Evolutionary conservation across 1,140 invertebrate species (phyloP).

Genomic region (Drosophila arawakana): DNA sequence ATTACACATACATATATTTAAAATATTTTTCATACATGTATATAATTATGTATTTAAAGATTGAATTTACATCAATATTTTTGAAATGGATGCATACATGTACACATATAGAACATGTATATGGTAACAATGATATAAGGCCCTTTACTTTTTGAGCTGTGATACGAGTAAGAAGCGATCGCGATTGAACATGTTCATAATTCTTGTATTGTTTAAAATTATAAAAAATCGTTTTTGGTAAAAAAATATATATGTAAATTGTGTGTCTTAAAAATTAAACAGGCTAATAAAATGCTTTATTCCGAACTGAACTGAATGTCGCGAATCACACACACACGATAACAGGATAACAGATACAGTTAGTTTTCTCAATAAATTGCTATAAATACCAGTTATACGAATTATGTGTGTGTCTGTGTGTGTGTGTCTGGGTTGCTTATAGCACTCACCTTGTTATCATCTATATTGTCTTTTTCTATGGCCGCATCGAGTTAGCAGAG

Average conservation of each 20-base stretch:
- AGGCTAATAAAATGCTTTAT: constrained; percentile 54
- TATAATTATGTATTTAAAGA: constrained; percentile 21
- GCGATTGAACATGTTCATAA: constrained; percentile 27
- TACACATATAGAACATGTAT: background rate
- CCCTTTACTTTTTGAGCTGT: constrained; percentile 44
- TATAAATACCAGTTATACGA: constrained; percentile 17
- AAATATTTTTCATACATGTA: constrained; percentile 38
- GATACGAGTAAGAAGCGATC: constrained; percentile 41
- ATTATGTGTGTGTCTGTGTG: constrained; percentile 5
- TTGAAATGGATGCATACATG: constrained; percentile 30
- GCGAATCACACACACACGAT: constrained; percentile 38
- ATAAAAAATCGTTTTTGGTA: constrained; percentile 33
- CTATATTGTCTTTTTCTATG: constrained; percentile 78
- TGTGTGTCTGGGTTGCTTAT: constrained; percentile 11
- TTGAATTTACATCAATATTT: constrained; percentile 46
- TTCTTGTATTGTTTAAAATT: constrained; percentile 30
- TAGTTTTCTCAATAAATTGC: constrained; percentile 8
- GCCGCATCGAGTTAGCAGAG: constrained; percentile 48
- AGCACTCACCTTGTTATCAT: constrained; percentile 47
- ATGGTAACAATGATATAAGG: constrained; percentile 72
- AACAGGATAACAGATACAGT: constrained; percentile 16
- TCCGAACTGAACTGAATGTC: constrained; percentile 60
- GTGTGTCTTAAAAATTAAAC: constrained; percentile 62
- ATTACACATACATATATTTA: constrained; percentile 60
- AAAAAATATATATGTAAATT: constrained; percentile 74